Conservation (phyloP, 2,113 vertebrate genomes). For the Mola mola region DNA sequence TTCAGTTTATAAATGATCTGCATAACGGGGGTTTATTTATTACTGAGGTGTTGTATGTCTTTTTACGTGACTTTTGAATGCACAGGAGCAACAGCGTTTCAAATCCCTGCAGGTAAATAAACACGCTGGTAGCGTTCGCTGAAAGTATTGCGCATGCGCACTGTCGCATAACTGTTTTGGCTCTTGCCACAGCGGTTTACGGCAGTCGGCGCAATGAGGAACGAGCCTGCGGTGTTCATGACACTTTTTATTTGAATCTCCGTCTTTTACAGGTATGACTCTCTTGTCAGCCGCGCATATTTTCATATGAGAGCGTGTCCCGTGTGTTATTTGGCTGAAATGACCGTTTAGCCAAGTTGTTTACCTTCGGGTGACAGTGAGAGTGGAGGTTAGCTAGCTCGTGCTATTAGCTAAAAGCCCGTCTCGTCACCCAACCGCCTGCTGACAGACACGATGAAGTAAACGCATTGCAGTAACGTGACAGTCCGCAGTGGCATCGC, state of each 20-base stretch:
- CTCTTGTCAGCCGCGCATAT: not conserved
- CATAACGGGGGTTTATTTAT: too few relatives aligned
- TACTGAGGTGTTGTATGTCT: too few relatives aligned
- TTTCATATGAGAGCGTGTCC: not conserved
- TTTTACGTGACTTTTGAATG: not conserved
- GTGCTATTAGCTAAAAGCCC: constrained; percentile 27
- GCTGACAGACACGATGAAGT: constrained; percentile 2
- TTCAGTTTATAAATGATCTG: too few relatives aligned
- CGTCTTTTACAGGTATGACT: constrained; percentile 64
- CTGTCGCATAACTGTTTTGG: constrained; percentile 66
- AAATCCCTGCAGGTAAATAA: not conserved
- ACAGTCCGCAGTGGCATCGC: constrained; percentile 23
- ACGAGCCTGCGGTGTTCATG: constrained; percentile 10
- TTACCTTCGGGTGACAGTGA: not conserved
- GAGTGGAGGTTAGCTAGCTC: constrained; percentile 22
- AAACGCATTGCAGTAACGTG: constrained; percentile 50
- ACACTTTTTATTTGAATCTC: constrained; percentile 52
- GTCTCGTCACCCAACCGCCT: not conserved
- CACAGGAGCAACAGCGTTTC: not conserved
- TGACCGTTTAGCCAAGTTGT: not conserved
- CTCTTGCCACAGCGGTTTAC: constrained; percentile 51
- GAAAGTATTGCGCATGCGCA: not conserved
- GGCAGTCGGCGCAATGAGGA: constrained; percentile 54
- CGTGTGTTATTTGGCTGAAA: too few relatives aligned
- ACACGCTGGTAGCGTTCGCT: not conserved